Base-by-base conservation (phyloP, 2,113 vertebrate species). In the Castor canadensis region DNA sequence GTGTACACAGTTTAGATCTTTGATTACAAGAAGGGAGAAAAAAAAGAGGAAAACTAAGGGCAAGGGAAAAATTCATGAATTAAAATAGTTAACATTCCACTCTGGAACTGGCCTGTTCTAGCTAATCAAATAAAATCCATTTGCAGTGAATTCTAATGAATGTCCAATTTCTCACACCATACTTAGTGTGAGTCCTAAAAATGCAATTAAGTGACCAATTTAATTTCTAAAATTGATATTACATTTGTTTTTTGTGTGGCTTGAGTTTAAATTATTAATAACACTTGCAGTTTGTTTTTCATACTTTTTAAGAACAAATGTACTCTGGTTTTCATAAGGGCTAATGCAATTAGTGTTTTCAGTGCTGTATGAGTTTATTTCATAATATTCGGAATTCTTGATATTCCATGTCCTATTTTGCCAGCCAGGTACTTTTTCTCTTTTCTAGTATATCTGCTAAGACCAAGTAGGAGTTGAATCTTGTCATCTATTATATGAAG, bases 141-240 rank as follows among this genome's bases (percentile, higher is more conserved):
- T 95, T 93, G 64, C 64, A 92, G 47, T 54, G 52, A 95, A 73
- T 87, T 93, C 6, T 72, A 81, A 28, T 81, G 91, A 97, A 94
- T 94, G 62, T 52, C 58, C 89, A 77, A 79, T 62, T 94, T 94
- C 35, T 62, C 88, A 79, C 35, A 71, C 49, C 16, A 84, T n/a
- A 87, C 47, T 76, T 86, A 90, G 45, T 89, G 28, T 67, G 60
- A 89, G 66, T 80, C 32, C 47, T 79, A 93, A 97, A 96, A 93
- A 86, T 58, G 5, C 67, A 97, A 95, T 93, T 97, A 96, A 95
- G 40, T 89, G 32, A 95, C 83, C 93, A 94, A 86, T 91, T 90
- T 91, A 94, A 96, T 96, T 95, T 95, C 52, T 92, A 81, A 96
- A 91, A 81, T 86, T 85, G n/a, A 49, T 89, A 81, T 95, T 95